A percentile compares a stretch with the other conserved stretches of the same genome.
These are phyloP conservation scores for Aphidius colemani DNA, from an alignment of 2,888 invertebrate genomes.

Conservation along the genomic window DNA sequence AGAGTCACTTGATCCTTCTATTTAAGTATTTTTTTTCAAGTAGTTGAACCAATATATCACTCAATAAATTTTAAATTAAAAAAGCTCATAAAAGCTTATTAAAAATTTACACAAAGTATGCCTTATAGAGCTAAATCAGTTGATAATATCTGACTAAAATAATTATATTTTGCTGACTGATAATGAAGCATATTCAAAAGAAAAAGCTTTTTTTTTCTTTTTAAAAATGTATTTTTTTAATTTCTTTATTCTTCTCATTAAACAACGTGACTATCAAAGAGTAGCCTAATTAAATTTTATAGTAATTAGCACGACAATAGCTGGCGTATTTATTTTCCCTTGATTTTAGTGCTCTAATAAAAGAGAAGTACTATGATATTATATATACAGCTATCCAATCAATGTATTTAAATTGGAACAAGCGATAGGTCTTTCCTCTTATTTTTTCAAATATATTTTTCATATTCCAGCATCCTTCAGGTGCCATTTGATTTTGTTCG, in stretches of 20 bases:
- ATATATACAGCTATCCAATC: constrained; percentile 8
- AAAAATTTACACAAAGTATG: no score
- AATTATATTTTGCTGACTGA: no score
- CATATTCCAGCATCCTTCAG: no score
- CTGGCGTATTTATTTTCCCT: constrained; percentile 6
- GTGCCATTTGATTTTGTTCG: not conserved
- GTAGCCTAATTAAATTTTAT: constrained; percentile 23
- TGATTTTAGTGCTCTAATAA: constrained; percentile 20
- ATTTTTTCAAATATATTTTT: no score
- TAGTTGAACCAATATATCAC: no score
- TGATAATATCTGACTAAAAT: not conserved
- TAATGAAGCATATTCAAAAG: not conserved
- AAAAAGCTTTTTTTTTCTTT: not conserved
- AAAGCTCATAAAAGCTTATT: no score
- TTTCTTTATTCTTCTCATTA: constrained; percentile 19
- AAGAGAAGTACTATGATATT: constrained; percentile 8
- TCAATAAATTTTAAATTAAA: no score
- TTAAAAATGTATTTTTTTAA: constrained; percentile 9
- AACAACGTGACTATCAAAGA: constrained; percentile 15
- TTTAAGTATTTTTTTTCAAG: no score
- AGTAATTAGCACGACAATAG: constrained; percentile 27
- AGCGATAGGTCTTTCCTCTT: constrained; percentile 18
- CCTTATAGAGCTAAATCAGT: no score
- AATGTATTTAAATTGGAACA: constrained; percentile 28
- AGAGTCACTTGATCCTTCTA: no score